A percentile compares a stretch with the other conserved stretches of the same genome.
These are phyloP conservation scores for Dufourea novaeangliae DNA, from an alignment of 1,140 invertebrate species.

Conservation along the genomic window DNA sequence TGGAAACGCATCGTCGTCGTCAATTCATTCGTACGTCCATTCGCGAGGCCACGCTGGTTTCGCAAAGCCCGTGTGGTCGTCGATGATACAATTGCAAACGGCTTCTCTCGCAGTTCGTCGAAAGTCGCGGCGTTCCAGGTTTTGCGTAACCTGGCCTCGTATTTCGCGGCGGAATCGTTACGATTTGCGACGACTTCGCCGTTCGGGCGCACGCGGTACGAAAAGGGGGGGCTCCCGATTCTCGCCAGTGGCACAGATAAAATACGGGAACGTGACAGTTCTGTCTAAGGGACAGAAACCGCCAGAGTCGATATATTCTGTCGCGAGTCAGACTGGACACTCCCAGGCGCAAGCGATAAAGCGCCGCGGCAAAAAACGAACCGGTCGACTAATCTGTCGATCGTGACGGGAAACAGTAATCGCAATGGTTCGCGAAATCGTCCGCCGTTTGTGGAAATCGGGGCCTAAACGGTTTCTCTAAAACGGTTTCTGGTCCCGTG, in stretches of 20 bases:
- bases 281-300: conserved; percentile 19
- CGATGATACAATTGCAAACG: conserved; percentile 43
- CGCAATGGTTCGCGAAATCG: conserved; percentile 37
- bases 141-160: conserved; percentile 35
- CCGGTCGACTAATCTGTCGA: conserved; percentile 51
- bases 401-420: conserved; percentile 53
- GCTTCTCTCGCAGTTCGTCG: conserved; percentile 4
- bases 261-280: conserved; percentile 40
- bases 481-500: conserved; percentile 3
- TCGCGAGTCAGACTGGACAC: conserved; percentile 7
- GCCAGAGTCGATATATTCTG: conserved; percentile 21
- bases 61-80: conserved; percentile 17
- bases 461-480: conserved; percentile 5
- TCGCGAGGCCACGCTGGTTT: conserved; percentile 19
- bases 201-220: conserved; percentile 9
- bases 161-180: conserved; percentile 38
- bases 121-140: conserved; percentile 46
- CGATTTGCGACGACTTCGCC: conserved; percentile 41
- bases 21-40: conserved; percentile 24
- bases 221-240: conserved; percentile 41
- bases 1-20: background rate
- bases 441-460: conserved; percentile 27
- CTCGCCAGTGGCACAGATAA: conserved; percentile 28
- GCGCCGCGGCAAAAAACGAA: conserved; percentile 16
- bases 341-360: conserved; percentile 26